These are phyloP conservation scores for Lithophane ornitopus DNA, from an alignment of 2,888 invertebrate genomes.

Conservation along the genomic window DNA sequence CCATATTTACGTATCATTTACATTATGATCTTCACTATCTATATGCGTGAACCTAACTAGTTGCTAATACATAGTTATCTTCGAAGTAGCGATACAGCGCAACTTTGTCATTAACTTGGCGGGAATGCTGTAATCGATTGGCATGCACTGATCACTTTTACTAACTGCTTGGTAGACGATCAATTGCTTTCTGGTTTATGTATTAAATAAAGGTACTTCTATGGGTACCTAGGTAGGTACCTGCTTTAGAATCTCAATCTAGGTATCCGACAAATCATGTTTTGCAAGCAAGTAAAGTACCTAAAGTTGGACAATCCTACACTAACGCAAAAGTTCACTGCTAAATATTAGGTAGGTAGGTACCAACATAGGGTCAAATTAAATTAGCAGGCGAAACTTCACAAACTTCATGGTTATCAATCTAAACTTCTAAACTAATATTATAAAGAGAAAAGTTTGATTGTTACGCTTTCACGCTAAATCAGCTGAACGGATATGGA, in stretches of 20 bases:
- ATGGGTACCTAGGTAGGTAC: not conserved
- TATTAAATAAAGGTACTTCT: not conserved
- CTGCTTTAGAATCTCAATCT: not conserved
- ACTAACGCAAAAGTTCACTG: not conserved
- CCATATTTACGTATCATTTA: slow-evolving; percentile 1
- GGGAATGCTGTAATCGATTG: slow-evolving; percentile 39
- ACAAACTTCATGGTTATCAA: not conserved
- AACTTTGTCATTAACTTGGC: slow-evolving; percentile 42
- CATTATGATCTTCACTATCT: not conserved
- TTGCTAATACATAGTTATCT: slow-evolving; percentile 16
- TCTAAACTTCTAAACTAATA: no score
- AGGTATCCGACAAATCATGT: not conserved
- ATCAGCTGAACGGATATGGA: no score
- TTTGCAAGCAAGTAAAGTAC: not conserved
- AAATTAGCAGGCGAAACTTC: not conserved
- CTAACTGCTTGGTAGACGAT: slow-evolving; percentile 6
- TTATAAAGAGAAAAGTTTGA: no score
- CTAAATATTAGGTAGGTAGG: not conserved
- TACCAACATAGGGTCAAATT: not conserved
- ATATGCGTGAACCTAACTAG: slow-evolving; percentile 6
- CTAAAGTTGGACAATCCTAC: not conserved
- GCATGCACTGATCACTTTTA: slow-evolving; percentile 29
- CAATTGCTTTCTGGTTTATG: slow-evolving; percentile 8
- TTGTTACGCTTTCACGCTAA: no score
- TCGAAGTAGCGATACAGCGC: slow-evolving; percentile 21